Percentiles rank a stretch among this genome's conserved stretches.
These are phyloP conservation scores for Scaptomyza parva DNA, from an alignment of 2,888 invertebrate species.

Conservation along the genomic window DNA sequence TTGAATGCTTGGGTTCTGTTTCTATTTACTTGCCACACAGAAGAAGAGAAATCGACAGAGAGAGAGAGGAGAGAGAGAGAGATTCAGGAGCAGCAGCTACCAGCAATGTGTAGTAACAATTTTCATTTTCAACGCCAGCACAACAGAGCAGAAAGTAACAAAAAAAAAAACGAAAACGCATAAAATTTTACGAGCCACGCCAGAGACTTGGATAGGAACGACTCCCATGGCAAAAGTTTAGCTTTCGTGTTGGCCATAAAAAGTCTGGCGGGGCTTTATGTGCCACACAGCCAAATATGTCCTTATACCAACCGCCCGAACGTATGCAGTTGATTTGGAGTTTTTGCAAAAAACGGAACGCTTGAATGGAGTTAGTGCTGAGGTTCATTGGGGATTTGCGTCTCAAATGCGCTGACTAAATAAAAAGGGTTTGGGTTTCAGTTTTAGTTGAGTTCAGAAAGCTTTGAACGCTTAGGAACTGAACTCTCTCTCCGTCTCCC, in stretches of 20 bases:
- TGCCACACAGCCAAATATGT: slow-evolving; percentile 27
- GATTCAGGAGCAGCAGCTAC: slow-evolving; percentile 4
- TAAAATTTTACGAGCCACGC: slow-evolving; percentile 76
- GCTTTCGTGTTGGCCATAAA: slow-evolving; percentile 77
- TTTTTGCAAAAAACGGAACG: slow-evolving; percentile 56
- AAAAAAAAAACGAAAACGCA: slow-evolving; percentile 56
- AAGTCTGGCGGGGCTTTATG: slow-evolving; percentile 49
- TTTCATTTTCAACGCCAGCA: slow-evolving; percentile 72
- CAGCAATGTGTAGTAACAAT: slow-evolving; percentile 68
- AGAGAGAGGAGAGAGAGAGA: not conserved
- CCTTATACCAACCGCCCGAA: not conserved
- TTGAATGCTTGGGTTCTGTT: slow-evolving; percentile 60
- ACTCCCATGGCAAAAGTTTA: slow-evolving; percentile 76
- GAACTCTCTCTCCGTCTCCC: not conserved
- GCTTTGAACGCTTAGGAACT: slow-evolving; percentile 30
- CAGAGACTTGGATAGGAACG: slow-evolving; percentile 52
- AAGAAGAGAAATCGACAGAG: not conserved
- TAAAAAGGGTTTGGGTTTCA: slow-evolving; percentile 55
- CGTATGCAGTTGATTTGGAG: slow-evolving; percentile 73
- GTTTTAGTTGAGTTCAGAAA: slow-evolving; percentile 27
- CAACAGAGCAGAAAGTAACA: slow-evolving; percentile 24
- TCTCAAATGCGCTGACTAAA: slow-evolving; percentile 27
- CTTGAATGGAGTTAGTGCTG: slow-evolving; percentile 67
- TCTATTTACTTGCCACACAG: not conserved
- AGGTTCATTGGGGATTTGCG: slow-evolving; percentile 63